These are phyloP conservation scores for Phrynosoma platyrhinos DNA, from an alignment of 2,113 vertebrate species.

Conservation along the genomic window DNA sequence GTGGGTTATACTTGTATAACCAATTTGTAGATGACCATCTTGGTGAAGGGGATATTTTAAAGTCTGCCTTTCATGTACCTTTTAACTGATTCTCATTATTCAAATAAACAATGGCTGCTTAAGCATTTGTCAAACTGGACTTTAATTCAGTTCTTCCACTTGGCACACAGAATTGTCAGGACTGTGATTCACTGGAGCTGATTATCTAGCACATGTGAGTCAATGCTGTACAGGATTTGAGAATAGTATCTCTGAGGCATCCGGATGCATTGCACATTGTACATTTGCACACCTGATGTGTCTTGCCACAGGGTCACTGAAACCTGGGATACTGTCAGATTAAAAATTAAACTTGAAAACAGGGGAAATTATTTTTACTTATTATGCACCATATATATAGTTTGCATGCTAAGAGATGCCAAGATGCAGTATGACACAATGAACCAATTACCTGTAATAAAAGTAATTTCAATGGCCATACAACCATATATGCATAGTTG, in stretches of 20 bases:
- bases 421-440: neutral
- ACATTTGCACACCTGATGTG: neutral
- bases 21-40: neutral
- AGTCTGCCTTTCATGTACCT: neutral
- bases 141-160: neutral
- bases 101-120: neutral
- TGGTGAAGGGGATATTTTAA: neutral
- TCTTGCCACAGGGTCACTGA: neutral
- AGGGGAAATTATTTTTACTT: neutral
- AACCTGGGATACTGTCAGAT: neutral
- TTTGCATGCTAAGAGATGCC: neutral
- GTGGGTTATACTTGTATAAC: neutral
- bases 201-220: neutral
- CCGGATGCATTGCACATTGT: neutral
- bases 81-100: neutral
- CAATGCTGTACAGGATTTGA: neutral
- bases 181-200: neutral
- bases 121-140: constrained; percentile 23
- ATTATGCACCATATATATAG: neutral
- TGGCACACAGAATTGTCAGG: constrained; percentile 3
- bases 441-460: neutral
- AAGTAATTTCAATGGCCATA: neutral
- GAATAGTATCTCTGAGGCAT: neutral
- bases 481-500: neutral
- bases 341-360: neutral